Base-by-base conservation (phyloP, 2,113 vertebrate species). In the Callipepla squamata region DNA sequence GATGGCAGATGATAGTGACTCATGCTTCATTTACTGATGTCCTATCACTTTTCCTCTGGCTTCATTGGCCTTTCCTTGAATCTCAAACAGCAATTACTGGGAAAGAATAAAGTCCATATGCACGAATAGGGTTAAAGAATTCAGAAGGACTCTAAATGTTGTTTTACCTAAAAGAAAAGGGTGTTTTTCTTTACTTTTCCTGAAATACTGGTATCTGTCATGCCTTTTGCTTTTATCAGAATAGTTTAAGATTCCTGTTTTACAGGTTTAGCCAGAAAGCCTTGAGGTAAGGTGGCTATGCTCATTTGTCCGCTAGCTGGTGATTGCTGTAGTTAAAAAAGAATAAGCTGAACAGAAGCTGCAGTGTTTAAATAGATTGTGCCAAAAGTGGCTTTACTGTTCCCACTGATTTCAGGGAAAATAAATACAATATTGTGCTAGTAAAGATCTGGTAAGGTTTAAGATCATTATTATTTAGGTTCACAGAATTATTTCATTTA, bases 1-100 rank as follows among this genome's bases (percentile, higher is more conserved):
- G 92, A 86, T 94, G 91, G 91, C 83, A 94, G 77, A 85, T 85
- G 89, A 85, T 96, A 77, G 92, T 96, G 96, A 96, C 87, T 97
- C 93, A 96, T 67, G 73, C 92, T 90, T 97, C 83, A 45, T 93
- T 96, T 95, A 20, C 89, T 69, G 93, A 68, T 80, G 59, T 91
- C 78, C 89, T 79, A 28, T 93, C 89, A 38, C 51, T 82, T 95
- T 65, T 87, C 68, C 61, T 89, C 50, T 79, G 80, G 65, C 79
- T 95, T 94, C 72, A 11, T 38, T 80, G 89, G 80, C 91, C 81
- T 93, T 86, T 44, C 0, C 1, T 86, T 85, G 90, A 88, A 82
- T 91, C 90, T 90, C 55, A 72, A 42, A 86, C 90, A 94, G 65
- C 67, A 87, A 78, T 95, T 95, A 95, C 70, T 92, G 51, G 44